Conservation (phyloP, 2,113 vertebrate species). For the Engraulis encrasicolus region DNA sequence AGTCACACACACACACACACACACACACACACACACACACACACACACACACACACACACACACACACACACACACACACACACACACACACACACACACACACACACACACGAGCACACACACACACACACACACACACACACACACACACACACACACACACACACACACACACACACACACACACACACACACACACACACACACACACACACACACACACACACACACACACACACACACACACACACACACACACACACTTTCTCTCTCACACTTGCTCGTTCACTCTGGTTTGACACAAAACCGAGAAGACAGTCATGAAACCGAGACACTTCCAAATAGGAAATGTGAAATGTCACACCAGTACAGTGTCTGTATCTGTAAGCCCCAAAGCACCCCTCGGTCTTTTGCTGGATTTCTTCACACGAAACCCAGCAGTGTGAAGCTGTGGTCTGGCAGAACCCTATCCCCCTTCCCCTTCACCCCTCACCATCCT, state of each 20-base stretch:
- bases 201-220: too few species aligned
- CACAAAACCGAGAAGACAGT: neutral
- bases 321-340: neutral
- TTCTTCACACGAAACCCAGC: slow-evolving; percentile 35
- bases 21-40: too few species aligned
- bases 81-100: neutral
- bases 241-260: too few species aligned
- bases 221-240: too few species aligned
- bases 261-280: neutral
- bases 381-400: neutral
- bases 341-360: neutral
- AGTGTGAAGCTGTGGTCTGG: slow-evolving; percentile 43
- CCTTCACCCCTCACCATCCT: too few species aligned
- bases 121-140: too few species aligned
- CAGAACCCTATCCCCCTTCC: too few species aligned
- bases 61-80: too few species aligned
- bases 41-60: too few species aligned
- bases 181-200: too few species aligned
- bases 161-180: neutral
- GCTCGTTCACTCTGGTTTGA: neutral
- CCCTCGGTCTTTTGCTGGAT: neutral
- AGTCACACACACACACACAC: neutral
- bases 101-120: neutral
- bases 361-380: neutral
- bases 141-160: too few species aligned